Evolutionary conservation across 2,113 vertebrate species (phyloP).

Genomic region (Peromyscus maniculatus): DNA sequence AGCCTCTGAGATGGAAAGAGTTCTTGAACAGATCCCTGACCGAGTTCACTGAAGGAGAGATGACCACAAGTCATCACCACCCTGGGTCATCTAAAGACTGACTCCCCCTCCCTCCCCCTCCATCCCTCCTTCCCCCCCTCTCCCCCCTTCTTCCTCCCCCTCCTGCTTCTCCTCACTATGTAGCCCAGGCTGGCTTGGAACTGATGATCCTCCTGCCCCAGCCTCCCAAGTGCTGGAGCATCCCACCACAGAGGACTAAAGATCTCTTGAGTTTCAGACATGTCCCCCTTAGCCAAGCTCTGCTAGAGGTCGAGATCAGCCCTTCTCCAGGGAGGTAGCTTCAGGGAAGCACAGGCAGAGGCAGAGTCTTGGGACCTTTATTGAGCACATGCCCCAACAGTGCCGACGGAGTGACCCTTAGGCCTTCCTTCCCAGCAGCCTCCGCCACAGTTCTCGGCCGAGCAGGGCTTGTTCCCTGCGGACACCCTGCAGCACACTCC

Average conservation of each 20-base stretch:
- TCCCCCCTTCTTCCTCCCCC: fast-evolving
- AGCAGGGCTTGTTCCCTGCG: conserved; percentile 92
- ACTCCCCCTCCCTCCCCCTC: too few relatives aligned
- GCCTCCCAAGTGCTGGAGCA: background rate
- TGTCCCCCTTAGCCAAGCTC: background rate
- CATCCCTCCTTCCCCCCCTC: fast-evolving
- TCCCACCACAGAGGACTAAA: background rate
- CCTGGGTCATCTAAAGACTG: background rate
- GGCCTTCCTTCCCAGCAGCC: conserved; percentile 77
- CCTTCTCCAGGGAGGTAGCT: background rate
- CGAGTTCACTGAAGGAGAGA: background rate
- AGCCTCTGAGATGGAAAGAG: background rate
- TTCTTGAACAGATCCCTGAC: background rate
- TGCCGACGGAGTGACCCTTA: background rate
- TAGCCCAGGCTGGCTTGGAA: background rate
- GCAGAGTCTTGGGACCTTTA: conserved; percentile 56
- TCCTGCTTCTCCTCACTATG: background rate
- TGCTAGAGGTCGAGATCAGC: background rate
- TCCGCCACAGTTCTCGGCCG: conserved; percentile 87
- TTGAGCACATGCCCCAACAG: background rate
- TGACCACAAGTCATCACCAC: background rate
- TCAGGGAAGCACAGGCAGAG: background rate
- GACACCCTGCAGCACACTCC: conserved; percentile 91
- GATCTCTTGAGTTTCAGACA: background rate
- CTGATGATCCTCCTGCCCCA: background rate